phyloP scores from a whole-genome alignment of 2,888 invertebrate species.

The Tetragnatha montana region DNA sequence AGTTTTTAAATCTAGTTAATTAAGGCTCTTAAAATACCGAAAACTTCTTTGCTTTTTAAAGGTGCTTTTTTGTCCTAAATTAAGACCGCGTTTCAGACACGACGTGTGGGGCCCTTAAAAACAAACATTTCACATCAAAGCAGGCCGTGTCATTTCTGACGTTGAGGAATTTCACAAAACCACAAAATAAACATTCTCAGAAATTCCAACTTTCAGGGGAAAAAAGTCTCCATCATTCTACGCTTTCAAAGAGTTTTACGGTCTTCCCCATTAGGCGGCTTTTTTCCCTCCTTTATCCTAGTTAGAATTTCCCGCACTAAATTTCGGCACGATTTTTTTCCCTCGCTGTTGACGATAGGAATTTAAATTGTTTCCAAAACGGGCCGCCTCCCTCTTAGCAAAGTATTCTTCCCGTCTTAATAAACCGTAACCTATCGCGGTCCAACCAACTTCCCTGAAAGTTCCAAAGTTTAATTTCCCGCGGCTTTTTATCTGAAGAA shows the following conservation, averaged over 20 bases:
- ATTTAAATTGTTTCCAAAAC: constrained; percentile 54
- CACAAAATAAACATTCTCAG: neutral
- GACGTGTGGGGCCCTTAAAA: no score
- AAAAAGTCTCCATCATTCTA: neutral
- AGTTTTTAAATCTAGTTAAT: no score
- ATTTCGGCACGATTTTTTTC: constrained; percentile 20
- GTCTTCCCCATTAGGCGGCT: constrained; percentile 20
- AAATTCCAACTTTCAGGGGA: neutral
- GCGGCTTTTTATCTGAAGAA: constrained; percentile 55
- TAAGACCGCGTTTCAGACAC: no score
- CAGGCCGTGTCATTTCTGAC: neutral
- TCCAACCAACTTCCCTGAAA: constrained; percentile 25
- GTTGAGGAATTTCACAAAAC: neutral
- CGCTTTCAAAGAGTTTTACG: neutral
- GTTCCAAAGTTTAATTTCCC: constrained; percentile 53
- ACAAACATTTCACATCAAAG: neutral
- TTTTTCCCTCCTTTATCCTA: neutral
- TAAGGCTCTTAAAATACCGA: no score
- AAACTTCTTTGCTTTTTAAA: no score
- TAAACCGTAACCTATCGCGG: constrained; percentile 51
- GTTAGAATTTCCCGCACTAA: constrained; percentile 15
- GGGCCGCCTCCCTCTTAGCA: neutral
- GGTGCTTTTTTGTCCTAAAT: no score
- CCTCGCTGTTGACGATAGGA: constrained; percentile 29
- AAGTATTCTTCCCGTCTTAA: constrained; percentile 53